Evolutionary conservation across 2,113 vertebrate species (phyloP), one percentile per base, ranked within the genome.

Genomic region (Cochlearius cochlearius): DNA sequence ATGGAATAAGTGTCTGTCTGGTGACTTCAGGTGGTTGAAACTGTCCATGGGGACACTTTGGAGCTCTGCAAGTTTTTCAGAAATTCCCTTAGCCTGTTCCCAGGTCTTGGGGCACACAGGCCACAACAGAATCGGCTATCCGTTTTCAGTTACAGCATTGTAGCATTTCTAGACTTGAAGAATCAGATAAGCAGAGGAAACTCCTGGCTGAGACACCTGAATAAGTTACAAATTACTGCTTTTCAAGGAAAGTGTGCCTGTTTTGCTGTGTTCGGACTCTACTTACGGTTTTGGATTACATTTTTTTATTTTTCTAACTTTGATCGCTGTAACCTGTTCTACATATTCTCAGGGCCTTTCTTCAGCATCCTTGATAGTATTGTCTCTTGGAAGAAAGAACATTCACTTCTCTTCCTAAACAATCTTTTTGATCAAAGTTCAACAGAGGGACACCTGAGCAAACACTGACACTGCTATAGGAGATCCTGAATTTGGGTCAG

Each of bases 301-400:
- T 11, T 60, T 76, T 91, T 69, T 68, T 71, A 9, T 85, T 90
- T 88, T 81, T 49, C 49, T 43, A 30, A 30, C 78, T 92, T 95
- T 75, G 88, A 85, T 93, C 53, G 39, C 13, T 86, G 50, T 93
- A 85, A 52, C 69, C n/a, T 82, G 8, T 83, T 93, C 56, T 82
- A 9, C 59, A 32, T 78, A 56, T 69, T 93, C 58, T 94, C 20
- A 32, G 32, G 16, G 58, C 45, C 27, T 73, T 90, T 94, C 18
- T 92, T 75, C 39, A 79, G 71, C 58, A 69, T 72, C 36, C 52
- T 56, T 52, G 39, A 58, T 90, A 64, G 13, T 62, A 64, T 86
- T 71, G 43, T 82, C 15, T 72, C 39, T 88, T 15, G n/a, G 36
- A 86, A 92, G 45, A 95, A 92, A 86, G 53, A 81, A 9, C 36